A percentile compares a stretch with the other conserved stretches of the same genome.
These are phyloP conservation scores for Hydractinia symbiolongicarpus DNA, from an alignment of 30 jellyfish, hydroid and myxozoan species.

Conservation along the genomic window DNA sequence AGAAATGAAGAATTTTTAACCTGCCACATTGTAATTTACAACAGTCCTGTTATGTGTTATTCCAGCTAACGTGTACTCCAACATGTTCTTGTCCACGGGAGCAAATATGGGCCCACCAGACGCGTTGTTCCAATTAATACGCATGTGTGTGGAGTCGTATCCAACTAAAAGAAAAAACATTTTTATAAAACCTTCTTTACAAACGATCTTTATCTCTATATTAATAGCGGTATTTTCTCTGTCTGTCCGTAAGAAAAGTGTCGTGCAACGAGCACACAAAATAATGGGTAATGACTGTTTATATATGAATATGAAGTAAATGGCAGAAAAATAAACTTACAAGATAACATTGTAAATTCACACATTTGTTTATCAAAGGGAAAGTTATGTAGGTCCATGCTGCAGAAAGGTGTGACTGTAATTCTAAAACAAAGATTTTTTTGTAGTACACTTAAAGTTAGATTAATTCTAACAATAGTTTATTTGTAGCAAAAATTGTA, in stretches of 20 bases:
- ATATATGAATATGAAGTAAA: background rate
- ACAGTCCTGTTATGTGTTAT: background rate
- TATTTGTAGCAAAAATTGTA: too few relatives aligned
- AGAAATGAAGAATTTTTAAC: background rate
- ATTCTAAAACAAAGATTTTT: conserved; percentile 23
- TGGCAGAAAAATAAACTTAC: conserved; percentile 37
- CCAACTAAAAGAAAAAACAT: background rate
- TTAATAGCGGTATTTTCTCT: too few relatives aligned
- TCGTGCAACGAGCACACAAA: too few relatives aligned
- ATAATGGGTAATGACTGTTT: too few relatives aligned
- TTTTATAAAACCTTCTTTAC: too few relatives aligned
- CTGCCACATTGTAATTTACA: background rate
- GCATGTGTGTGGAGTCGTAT: background rate
- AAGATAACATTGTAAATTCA: conserved; percentile 52
- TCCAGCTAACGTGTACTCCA: background rate
- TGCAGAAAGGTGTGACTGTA: conserved; percentile 56
- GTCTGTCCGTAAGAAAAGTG: too few relatives aligned
- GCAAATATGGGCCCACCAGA: background rate
- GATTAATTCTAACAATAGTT: too few relatives aligned
- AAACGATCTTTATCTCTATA: too few relatives aligned
- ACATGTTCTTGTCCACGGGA: conserved; percentile 1
- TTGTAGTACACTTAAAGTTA: too few relatives aligned
- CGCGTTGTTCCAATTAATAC: background rate
- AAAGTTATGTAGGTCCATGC: conserved; percentile 62
- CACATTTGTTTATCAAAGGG: conserved; percentile 73